A percentile compares a stretch with the other conserved stretches of the same genome.
Conservation (phyloP, 2,888 invertebrate species). For the Disparrhopalites patrizii region DNA sequence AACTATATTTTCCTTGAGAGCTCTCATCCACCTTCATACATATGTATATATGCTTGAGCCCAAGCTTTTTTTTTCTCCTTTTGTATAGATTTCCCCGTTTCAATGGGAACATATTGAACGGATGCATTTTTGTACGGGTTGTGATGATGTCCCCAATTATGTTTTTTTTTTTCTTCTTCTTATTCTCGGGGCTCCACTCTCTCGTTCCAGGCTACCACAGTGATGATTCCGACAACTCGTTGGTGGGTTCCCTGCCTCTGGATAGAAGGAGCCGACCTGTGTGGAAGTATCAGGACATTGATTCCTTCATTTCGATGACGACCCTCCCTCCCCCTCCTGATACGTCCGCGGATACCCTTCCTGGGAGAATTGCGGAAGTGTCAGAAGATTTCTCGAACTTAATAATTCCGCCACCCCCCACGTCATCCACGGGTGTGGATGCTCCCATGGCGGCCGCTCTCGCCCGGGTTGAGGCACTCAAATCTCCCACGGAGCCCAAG, state of each 20-base stretch:
- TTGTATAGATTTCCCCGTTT: too few relatives aligned
- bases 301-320: constrained; percentile 77
- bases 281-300: constrained; percentile 62
- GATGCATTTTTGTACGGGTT: too few relatives aligned
- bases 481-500: constrained; percentile 37
- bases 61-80: too few relatives aligned
- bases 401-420: constrained; percentile 75
- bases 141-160: too few relatives aligned
- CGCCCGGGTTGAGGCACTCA: constrained; percentile 27
- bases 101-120: too few relatives aligned
- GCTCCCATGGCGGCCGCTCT: neutral
- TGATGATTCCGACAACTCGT: constrained; percentile 25
- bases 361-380: neutral
- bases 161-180: neutral
- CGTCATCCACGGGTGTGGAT: constrained; percentile 10
- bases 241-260: constrained; percentile 18
- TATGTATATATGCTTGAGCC: too few relatives aligned
- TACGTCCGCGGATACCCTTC: constrained; percentile 26
- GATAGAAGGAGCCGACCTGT: constrained; percentile 47
- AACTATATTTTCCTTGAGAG: too few relatives aligned
- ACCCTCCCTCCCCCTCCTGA: constrained; percentile 70
- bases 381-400: constrained; percentile 69
- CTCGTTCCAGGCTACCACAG: constrained; percentile 20
- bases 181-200: neutral
- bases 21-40: too few relatives aligned